Conservation (phyloP, 2,113 vertebrate species). For the Macroglossus sobrinus region DNA sequence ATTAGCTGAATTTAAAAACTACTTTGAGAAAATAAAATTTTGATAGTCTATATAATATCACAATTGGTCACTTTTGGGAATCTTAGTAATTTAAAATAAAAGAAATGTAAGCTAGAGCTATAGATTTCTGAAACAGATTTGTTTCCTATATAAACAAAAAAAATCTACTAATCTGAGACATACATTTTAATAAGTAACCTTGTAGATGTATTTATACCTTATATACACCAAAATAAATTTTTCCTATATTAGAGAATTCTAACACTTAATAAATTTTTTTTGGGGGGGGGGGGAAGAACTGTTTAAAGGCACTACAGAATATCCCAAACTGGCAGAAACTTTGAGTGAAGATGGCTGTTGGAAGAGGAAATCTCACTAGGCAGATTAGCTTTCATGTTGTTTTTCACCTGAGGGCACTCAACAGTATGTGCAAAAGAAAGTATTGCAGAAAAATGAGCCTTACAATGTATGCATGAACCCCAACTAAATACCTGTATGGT, state of each 20-base stretch:
- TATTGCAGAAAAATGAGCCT: background rate
- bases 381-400: background rate
- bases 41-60: background rate
- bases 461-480: background rate
- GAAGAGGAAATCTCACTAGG: background rate
- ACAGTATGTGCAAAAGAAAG: background rate
- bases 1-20: background rate
- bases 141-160: background rate
- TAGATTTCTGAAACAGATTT: background rate
- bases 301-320: background rate
- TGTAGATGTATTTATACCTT: background rate
- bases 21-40: background rate
- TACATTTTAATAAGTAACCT: background rate
- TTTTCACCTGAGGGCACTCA: background rate
- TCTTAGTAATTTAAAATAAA: background rate
- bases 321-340: background rate
- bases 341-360: background rate
- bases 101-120: background rate
- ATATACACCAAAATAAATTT: background rate
- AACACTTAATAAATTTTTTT: no score
- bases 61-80: background rate
- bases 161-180: background rate
- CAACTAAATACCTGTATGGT: background rate
- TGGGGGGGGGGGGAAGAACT: no score
- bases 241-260: background rate